phyloP scores from a whole-genome alignment of 2,113 vertebrate species.

The Lethenteron camtschaticum region DNA sequence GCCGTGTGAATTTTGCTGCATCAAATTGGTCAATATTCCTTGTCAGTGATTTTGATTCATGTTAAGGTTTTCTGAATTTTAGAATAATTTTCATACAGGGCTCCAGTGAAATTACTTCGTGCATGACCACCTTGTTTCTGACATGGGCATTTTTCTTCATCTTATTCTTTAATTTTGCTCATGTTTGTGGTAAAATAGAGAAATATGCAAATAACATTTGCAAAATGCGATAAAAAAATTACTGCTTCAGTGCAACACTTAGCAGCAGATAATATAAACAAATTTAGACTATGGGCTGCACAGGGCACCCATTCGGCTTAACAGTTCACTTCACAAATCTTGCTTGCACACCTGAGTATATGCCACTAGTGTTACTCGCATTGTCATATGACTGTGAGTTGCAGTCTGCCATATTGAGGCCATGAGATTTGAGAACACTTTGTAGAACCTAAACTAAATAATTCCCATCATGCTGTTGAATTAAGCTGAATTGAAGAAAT shows the following conservation, averaged over 20 bases:
- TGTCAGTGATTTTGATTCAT: too few relatives aligned
- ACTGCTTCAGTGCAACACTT: constrained; percentile 4
- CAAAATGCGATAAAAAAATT: neutral
- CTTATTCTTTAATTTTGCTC: neutral
- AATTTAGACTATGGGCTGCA: constrained; percentile 1
- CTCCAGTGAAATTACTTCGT: neutral
- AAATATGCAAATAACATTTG: neutral
- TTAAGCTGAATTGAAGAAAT: constrained; percentile 1
- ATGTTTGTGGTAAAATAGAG: constrained; percentile 1
- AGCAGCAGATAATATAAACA: neutral
- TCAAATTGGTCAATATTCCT: too few relatives aligned
- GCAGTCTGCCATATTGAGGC: neutral
- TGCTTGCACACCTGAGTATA: constrained; percentile 2
- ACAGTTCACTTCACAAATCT: neutral
- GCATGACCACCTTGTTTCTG: neutral
- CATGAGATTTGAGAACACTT: constrained; percentile 1
- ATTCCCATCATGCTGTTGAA: neutral
- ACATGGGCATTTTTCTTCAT: constrained; percentile 1
- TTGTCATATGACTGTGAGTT: neutral
- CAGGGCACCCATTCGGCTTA: neutral
- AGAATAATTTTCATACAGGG: too few relatives aligned
- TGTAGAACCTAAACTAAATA: neutral
- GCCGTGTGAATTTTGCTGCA: too few relatives aligned
- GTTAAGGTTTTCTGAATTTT: too few relatives aligned
- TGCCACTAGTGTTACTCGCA: neutral